Conservation (phyloP, 2,113 vertebrate species). For the Pachycephala philippinensis region DNA sequence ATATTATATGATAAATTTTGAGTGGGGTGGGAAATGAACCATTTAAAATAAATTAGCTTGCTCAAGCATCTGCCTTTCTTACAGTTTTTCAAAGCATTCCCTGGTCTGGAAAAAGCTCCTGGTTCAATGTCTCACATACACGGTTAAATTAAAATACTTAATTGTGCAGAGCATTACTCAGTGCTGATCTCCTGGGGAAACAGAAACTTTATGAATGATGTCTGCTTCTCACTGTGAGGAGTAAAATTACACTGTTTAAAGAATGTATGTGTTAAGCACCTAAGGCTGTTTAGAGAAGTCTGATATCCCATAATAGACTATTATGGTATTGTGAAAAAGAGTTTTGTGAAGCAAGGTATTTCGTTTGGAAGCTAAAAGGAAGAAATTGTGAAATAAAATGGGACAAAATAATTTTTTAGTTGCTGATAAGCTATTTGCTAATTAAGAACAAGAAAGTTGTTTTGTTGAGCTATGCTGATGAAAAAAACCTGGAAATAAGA, state of each 20-base stretch:
- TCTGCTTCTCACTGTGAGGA: neutral
- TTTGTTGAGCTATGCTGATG: neutral
- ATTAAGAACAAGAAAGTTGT: neutral
- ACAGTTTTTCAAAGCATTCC: neutral
- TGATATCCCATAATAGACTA: neutral
- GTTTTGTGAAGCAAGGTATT: neutral
- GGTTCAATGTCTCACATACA: neutral
- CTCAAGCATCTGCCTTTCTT: neutral
- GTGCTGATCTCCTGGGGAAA: conserved; percentile 4
- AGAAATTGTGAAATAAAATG: neutral
- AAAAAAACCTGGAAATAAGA: neutral
- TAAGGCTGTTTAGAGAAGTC: neutral
- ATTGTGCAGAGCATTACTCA: neutral
- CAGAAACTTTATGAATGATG: conserved; percentile 19
- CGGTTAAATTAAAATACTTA: conserved; percentile 32
- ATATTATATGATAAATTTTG: neutral
- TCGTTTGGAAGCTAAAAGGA: neutral
- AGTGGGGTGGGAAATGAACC: neutral
- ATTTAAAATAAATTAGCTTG: neutral
- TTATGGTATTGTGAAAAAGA: neutral
- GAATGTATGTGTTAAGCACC: neutral
- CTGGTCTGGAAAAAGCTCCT: neutral
- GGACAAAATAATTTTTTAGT: neutral
- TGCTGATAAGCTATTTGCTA: neutral
- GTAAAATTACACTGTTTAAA: conserved; percentile 14